Base-by-base conservation (phyloP, 2,888 invertebrate genomes). In the Acanthococcus lagerstroemiae region DNA sequence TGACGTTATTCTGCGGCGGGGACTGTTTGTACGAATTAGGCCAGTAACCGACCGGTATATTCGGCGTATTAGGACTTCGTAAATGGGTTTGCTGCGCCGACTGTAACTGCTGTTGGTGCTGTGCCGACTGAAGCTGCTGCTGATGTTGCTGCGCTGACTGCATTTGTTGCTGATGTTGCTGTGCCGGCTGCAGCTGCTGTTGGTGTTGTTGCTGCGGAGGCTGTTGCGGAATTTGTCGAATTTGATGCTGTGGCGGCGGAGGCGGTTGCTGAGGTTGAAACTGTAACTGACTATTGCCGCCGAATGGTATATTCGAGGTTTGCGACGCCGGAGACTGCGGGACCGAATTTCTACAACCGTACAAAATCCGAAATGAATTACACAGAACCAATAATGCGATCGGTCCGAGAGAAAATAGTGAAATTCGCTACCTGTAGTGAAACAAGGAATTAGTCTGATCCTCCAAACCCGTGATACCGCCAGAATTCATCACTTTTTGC, bases 1-100 rank as follows among this genome's bases (percentile, higher is more conserved):
- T 63, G 0, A 63, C 30, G 44, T 63, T 63, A 63, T 54, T 63
- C 21, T 63, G 63, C n/a, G 54, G 7, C 19, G 60, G 60, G 15
- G 54, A n/a, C 25, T 27, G 27, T 50, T 63, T 63, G 27, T 30
- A 63, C 3, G 63, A 17, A 54, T 27, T 54, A 24, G 63, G 52
- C 63, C 63, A 63, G 37, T 48, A 24, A 6, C 63, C 63, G 1
- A 37, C 30, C 1, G 52, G 37, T 12, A 63, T 12, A 25, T 63
- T 63, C 25, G 48, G 50, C 3, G 52, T 37, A 22, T 52, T 63
- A 17, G 52, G 63, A 12, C 21, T 37, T 17, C 63, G 63, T 37
- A 54, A 50, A 22, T 27, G 22, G 4, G 63, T 30, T 37, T 63
- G 57, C 6, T 37, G 44, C 19, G 26, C 37, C 24, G 45, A n/a